These are phyloP conservation scores for Cryptotermes secundus DNA, from an alignment of 1,140 invertebrate genomes.

Conservation along the genomic window DNA sequence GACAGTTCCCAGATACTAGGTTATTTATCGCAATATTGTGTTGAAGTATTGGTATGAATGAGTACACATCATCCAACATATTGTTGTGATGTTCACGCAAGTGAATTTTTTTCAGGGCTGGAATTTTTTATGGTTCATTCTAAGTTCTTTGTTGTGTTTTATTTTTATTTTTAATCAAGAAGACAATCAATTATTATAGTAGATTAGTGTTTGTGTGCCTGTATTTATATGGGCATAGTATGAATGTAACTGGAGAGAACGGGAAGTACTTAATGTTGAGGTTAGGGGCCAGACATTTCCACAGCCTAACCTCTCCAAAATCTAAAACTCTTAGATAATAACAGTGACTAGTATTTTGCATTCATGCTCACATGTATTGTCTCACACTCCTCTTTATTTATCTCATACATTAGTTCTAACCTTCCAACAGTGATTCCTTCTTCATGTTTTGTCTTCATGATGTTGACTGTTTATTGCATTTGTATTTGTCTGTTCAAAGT, in stretches of 20 bases:
- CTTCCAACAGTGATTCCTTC: neutral
- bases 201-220: conserved; percentile 6
- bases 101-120: neutral
- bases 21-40: neutral
- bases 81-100: neutral
- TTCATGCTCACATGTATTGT: neutral
- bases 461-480: too few relatives aligned
- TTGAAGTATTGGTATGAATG: conserved; percentile 17
- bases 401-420: neutral
- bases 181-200: conserved; percentile 17
- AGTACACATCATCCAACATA: neutral
- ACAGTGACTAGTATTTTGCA: conserved; percentile 11
- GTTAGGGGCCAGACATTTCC: neutral
- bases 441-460: neutral
- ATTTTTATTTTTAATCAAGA: neutral
- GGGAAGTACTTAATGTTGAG: neutral
- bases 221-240: neutral
- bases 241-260: neutral
- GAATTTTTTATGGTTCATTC: neutral
- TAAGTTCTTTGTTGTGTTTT: neutral
- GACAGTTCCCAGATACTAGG: neutral
- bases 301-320: neutral
- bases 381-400: neutral
- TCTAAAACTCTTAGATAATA: neutral
- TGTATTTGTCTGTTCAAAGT: neutral